Evolutionary conservation across 2,888 invertebrate species (phyloP), one percentile per base, ranked within the genome.

Genomic region (Drosophila macrospina): DNA sequence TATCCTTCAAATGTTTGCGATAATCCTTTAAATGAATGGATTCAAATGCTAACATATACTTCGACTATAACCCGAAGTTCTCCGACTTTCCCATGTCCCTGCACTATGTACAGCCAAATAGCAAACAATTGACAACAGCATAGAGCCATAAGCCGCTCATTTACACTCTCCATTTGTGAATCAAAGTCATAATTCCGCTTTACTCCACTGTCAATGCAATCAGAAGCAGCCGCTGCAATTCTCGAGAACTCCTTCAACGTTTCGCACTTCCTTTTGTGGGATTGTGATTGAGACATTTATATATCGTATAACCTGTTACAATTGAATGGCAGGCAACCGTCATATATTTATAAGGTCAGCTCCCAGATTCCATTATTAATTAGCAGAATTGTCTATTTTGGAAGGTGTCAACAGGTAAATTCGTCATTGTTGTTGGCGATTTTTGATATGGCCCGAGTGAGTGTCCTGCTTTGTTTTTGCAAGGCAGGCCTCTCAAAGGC

Each of bases 321-420:
- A 86, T 86, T 85, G 87, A 78, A 69, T 69, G 72, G 50, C 59
- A 45, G 54, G 15, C 48, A 60, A 36, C 52, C 44, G 52, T 62
- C 68, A 51, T 42, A 42, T 41, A 54, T n/a, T 45, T 59, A 60
- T 59, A 60, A 47, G 54, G 55, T 47, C 47, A 52, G 32, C 44
- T 26, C 32, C 62, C 41, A 56, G 59, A 50, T 77, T 36, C 74
- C 74, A 75, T 80, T 80, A 76, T 81, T 77, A 89, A 89, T 89
- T 88, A 73, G 80, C 80, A 54, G 88, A 81, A 84, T 89, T 89
- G 85, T 89, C 80, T 75, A 69, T 75, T 70, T 72, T 61, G 66
- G 59, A 77, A 87, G 89, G 89, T 89, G 89, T 86, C 87, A 89
- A 88, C 89, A 89, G 84, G 89, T 89, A 82, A 81, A 78, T 82